Evolutionary conservation across 2,797 vertebrate genomes (phyloP), one percentile per base, ranked within the genome.

Genomic region (Fratercula arctica): DNA sequence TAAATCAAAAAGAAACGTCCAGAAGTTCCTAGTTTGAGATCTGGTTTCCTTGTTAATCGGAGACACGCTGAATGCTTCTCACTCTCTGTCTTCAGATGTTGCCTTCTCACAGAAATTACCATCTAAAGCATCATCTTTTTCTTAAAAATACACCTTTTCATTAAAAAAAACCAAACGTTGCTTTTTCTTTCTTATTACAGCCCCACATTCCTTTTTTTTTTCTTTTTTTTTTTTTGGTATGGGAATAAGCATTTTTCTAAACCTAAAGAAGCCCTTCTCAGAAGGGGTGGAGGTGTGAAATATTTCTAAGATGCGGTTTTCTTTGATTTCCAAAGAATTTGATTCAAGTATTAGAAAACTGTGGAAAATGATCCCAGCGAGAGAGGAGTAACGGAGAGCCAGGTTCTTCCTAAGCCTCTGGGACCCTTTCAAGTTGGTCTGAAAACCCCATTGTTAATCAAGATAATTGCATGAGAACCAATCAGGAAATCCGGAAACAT

Each of bases 401-500:
- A 56, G 72, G 66, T 83, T 95, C 68, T 91, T 88, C 61, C 57
- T 89, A 88, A 87, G 85, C 59, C 82, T 89, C 39, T 0, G 0
- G 93, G 61, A 85, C 35, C 50, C 73, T 96, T 97, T 97, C 85
- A 96, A 90, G 91, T 91, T 82, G 33, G 72, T 87, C 75, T 96
- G 94, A 97, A 96, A 96, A 84, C 90, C 83, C 85, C 51, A 51
- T n/a, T 87, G 73, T 94, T 96, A 96, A 97, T 97, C 90, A 96
- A 94, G 96, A 59, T 97, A 97, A 96, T 97, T 97, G 90, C 94
- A 53, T 87, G 84, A 91, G 93, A 96, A 95, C 94, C 92, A 50
- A 82, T 95, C 96, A 96, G 93, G 69, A 96, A 96, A 95, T 85
- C 86, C 88, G 51, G 63, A 91, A 95, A 82, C 66, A 96, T 82